Evolutionary conservation across 2,113 vertebrate genomes (phyloP).

Genomic region (Caracal caracal): DNA sequence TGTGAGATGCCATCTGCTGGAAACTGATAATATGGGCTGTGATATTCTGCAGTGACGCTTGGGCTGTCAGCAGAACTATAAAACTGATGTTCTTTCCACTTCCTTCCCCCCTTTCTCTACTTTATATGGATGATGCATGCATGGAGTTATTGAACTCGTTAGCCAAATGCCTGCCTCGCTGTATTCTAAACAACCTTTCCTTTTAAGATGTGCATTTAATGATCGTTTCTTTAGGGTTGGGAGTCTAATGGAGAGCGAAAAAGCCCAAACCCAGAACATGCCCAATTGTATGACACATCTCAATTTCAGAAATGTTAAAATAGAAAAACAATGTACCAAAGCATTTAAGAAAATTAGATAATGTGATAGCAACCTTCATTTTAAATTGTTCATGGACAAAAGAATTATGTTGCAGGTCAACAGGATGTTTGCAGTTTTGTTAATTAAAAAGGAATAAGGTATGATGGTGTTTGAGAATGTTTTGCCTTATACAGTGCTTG

Average conservation of each 20-base stretch:
- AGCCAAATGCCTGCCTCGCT: background rate
- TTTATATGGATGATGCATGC: fast-evolving
- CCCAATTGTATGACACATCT: background rate
- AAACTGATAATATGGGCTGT: constrained; percentile 11
- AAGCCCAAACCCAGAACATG: background rate
- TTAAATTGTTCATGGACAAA: background rate
- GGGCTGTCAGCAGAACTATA: background rate
- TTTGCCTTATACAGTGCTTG: background rate
- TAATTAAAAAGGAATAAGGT: background rate
- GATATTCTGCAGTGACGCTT: fast-evolving
- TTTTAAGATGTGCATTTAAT: background rate
- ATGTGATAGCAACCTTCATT: background rate
- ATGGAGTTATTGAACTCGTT: background rate
- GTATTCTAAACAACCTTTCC: background rate
- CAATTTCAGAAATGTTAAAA: background rate
- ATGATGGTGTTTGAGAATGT: background rate
- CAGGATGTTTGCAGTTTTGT: background rate
- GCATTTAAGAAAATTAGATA: background rate
- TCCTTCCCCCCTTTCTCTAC: background rate
- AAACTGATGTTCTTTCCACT: background rate
- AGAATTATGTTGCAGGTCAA: background rate
- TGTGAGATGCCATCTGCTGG: constrained; percentile 63
- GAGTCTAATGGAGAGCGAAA: fast-evolving
- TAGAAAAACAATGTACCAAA: no score
- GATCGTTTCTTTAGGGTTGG: background rate